These are phyloP conservation scores for Platygyra sinensis DNA, from an alignment of 64 coral and sea anemone genomes.

Conservation along the genomic window DNA sequence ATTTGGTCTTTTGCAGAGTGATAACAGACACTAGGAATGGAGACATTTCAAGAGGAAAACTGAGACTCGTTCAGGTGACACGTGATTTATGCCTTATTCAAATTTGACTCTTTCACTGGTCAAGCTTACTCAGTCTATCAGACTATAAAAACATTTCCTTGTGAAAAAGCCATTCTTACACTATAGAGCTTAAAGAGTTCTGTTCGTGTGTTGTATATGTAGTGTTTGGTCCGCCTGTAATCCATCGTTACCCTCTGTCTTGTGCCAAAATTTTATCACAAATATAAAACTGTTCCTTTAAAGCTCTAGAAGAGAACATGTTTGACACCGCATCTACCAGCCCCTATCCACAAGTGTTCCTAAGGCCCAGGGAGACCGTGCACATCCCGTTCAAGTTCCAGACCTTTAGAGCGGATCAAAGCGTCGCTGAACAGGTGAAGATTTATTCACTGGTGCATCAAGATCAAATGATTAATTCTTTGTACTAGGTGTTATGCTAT, in stretches of 20 bases:
- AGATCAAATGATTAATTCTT: too few relatives aligned
- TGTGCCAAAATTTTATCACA: not conserved
- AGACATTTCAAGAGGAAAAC: conserved; percentile 80
- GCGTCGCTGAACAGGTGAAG: conserved; percentile 76
- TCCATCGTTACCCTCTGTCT: not conserved
- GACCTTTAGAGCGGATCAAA: conserved; percentile 78
- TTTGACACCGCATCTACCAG: conserved; percentile 82
- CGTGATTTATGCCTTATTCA: not conserved
- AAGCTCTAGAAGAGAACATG: conserved; percentile 97
- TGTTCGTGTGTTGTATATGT: not conserved
- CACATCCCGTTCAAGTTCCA: conserved; percentile 97
- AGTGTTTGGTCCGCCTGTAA: not conserved
- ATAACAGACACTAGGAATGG: conserved; percentile 95
- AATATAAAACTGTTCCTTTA: not conserved
- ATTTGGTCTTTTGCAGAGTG: conserved; percentile 49
- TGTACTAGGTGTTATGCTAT: too few relatives aligned
- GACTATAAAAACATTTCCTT: too few relatives aligned
- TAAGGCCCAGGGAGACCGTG: conserved; percentile 77
- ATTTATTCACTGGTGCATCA: not conserved
- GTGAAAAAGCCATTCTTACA: too few relatives aligned
- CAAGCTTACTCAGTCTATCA: too few relatives aligned
- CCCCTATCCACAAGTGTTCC: conserved; percentile 78
- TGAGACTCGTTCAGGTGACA: conserved; percentile 74
- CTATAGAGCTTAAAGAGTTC: too few relatives aligned
- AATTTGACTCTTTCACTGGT: not conserved